Conservation (phyloP, 2,888 invertebrate species). For the Parnassius mnemosyne region DNA sequence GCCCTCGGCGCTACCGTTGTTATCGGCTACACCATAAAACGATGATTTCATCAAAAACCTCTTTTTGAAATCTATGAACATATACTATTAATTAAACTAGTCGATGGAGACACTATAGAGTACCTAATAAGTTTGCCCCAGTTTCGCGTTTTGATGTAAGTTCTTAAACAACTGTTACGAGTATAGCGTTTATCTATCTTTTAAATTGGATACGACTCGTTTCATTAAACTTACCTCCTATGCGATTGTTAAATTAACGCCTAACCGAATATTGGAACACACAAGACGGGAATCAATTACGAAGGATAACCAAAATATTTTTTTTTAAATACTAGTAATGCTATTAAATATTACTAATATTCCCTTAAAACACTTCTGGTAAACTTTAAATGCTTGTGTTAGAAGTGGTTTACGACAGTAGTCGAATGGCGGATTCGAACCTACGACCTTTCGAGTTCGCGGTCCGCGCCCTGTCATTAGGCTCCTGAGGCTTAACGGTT, state of each 20-base stretch:
- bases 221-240: constrained; percentile 49
- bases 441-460: too few species aligned
- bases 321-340: too few species aligned
- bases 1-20: constrained; percentile 75
- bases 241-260: constrained; percentile 3
- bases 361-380: too few species aligned
- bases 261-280: background rate
- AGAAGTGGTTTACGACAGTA: too few species aligned
- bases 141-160: constrained; percentile 33
- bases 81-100: constrained; percentile 32
- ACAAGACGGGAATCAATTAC: background rate
- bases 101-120: constrained; percentile 4
- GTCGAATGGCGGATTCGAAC: too few species aligned
- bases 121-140: constrained; percentile 19
- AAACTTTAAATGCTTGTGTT: too few species aligned
- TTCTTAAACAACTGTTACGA: constrained; percentile 51
- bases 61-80: too few species aligned
- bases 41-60: too few species aligned
- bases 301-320: too few species aligned
- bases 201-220: constrained; percentile 64
- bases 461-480: too few species aligned
- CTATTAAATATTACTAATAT: too few species aligned
- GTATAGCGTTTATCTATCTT: constrained; percentile 40
- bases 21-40: constrained; percentile 72
- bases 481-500: background rate